phyloP scores from a whole-genome alignment of 2,113 vertebrate genomes.

The Myrmophylax atrothorax region DNA sequence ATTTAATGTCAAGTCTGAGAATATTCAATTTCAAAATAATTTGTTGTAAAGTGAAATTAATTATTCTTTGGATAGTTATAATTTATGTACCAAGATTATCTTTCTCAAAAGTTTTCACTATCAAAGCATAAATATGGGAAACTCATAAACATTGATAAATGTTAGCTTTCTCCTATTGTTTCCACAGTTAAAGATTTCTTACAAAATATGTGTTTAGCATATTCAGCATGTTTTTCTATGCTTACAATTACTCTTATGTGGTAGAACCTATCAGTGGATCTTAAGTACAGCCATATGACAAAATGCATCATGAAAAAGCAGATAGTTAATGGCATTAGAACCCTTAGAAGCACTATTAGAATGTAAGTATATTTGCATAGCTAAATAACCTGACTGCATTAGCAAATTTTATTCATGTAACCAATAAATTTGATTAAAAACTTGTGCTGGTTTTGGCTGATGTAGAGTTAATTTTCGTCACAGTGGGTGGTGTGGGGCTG shows the following conservation, averaged over 20 bases:
- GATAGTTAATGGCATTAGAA: not conserved
- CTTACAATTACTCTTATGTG: not conserved
- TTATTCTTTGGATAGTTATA: not conserved
- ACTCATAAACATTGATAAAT: not conserved
- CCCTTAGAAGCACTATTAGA: not conserved
- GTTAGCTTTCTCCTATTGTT: not conserved
- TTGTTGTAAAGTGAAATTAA: not conserved
- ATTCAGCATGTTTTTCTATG: not conserved
- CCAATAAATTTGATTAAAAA: not conserved
- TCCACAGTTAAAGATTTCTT: not conserved
- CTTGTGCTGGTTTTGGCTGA: not conserved
- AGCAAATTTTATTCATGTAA: not conserved
- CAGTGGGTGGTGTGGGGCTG: too few species aligned
- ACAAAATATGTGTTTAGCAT: not conserved
- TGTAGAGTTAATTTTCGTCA: not conserved
- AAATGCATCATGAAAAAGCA: not conserved
- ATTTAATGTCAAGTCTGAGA: not conserved
- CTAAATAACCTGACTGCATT: not conserved
- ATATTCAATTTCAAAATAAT: not conserved
- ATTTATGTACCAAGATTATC: not conserved
- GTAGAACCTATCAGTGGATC: not conserved
- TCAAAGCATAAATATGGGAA: not conserved
- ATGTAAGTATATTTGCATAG: not conserved
- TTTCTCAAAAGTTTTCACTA: not conserved
- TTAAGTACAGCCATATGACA: not conserved